A percentile compares a stretch with the other conserved stretches of the same genome.
phyloP scores from a whole-genome alignment of 2,113 vertebrate genomes.

The Motacilla tschutschensis region DNA sequence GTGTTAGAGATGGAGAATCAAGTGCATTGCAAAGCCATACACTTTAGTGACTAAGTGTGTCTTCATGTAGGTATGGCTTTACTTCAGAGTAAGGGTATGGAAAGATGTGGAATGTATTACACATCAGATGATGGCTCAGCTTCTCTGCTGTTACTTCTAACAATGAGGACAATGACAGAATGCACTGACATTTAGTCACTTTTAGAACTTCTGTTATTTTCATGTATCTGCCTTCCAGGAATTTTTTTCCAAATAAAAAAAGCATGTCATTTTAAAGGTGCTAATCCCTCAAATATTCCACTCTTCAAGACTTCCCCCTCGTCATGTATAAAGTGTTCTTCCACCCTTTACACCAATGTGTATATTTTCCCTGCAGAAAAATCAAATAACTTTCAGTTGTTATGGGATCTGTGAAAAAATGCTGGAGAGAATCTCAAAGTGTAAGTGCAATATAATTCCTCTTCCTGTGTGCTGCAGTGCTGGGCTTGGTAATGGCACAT shows the following conservation, averaged over 20 bases:
- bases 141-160: neutral
- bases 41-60: fast-evolving
- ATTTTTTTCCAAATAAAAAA: neutral
- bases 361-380: neutral
- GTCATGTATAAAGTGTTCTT: neutral
- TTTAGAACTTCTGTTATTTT: neutral
- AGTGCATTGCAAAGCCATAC: neutral
- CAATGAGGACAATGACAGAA: neutral
- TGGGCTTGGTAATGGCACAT: neutral
- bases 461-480: neutral
- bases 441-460: neutral
- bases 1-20: neutral
- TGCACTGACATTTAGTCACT: neutral
- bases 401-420: neutral
- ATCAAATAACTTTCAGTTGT: neutral
- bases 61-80: neutral
- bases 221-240: neutral
- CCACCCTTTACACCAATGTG: neutral
- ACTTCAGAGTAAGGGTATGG: neutral
- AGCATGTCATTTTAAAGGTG: neutral
- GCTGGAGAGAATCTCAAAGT: neutral
- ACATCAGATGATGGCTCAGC: neutral
- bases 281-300: neutral
- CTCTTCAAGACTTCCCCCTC: neutral
- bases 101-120: neutral